Percentiles rank a stretch among this genome's conserved stretches.
Evolutionary conservation across 2,797 vertebrate species (phyloP).

Genomic region (Trachops cirrhosus): DNA sequence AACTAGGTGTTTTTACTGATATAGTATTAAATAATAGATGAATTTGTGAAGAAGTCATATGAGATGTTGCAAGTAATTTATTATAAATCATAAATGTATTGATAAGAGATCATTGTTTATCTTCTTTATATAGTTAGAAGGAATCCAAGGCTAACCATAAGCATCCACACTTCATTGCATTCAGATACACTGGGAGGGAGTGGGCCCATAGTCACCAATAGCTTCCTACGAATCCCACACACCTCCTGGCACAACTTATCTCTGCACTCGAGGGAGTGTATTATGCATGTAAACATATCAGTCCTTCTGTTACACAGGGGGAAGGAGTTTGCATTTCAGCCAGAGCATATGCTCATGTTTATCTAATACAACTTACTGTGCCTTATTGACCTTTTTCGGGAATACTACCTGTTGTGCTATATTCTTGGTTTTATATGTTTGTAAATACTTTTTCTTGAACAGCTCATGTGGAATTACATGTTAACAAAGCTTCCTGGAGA

Average conservation of each 20-base stretch:
- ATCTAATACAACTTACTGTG: background rate
- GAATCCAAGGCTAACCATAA: background rate
- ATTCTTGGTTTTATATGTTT: background rate
- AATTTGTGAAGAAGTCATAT: background rate
- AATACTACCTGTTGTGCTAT: background rate
- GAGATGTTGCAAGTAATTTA: background rate
- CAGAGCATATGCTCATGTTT: background rate
- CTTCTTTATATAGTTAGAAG: background rate
- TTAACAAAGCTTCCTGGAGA: slow-evolving; percentile 11
- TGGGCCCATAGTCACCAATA: background rate
- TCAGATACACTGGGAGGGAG: background rate
- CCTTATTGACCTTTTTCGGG: background rate
- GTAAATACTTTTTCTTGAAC: slow-evolving; percentile 5
- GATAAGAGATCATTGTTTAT: background rate
- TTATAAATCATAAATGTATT: background rate
- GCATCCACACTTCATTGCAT: background rate
- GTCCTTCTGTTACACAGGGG: background rate
- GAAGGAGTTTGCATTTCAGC: background rate
- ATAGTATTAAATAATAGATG: background rate
- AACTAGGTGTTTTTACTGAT: background rate
- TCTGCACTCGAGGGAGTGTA: background rate
- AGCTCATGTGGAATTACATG: background rate
- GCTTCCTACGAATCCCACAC: background rate
- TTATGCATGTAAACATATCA: background rate
- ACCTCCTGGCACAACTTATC: background rate